Percentiles rank a stretch among this genome's conserved stretches.
phyloP scores from a whole-genome alignment of 2,797 vertebrate species.

The Scolopax bukidnonensis region DNA sequence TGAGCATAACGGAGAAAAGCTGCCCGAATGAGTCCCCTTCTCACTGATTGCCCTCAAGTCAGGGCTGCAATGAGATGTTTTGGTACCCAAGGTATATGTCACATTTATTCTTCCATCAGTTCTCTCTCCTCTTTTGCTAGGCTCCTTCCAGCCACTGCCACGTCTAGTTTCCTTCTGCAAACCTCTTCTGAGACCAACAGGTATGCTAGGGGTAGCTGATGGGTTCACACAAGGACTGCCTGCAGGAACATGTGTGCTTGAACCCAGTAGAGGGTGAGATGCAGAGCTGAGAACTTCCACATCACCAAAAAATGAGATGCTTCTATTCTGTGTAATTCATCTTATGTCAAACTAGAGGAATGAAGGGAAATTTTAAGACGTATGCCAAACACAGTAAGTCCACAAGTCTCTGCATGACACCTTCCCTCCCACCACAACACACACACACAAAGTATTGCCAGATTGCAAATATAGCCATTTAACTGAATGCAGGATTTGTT shows the following conservation, averaged over 20 bases:
- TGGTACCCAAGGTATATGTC: background rate
- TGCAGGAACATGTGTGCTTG: background rate
- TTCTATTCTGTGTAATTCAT: background rate
- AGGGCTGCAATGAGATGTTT: background rate
- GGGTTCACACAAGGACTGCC: background rate
- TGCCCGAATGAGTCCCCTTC: background rate
- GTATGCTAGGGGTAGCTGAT: background rate
- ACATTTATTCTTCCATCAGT: background rate
- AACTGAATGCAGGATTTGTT: background rate
- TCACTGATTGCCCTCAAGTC: background rate
- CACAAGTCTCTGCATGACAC: background rate
- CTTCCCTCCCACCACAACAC: background rate
- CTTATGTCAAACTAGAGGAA: background rate
- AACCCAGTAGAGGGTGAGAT: background rate
- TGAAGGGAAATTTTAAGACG: background rate
- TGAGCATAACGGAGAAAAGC: background rate
- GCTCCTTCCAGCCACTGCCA: background rate
- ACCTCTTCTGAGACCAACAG: background rate
- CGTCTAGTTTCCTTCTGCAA: background rate
- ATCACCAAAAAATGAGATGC: background rate
- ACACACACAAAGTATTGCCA: background rate
- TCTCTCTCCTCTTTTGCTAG: background rate
- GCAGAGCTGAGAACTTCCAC: background rate
- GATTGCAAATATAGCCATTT: background rate
- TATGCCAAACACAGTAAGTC: background rate